Conservation (phyloP, 2,888 invertebrate genomes). For the Andrena minutula region DNA sequence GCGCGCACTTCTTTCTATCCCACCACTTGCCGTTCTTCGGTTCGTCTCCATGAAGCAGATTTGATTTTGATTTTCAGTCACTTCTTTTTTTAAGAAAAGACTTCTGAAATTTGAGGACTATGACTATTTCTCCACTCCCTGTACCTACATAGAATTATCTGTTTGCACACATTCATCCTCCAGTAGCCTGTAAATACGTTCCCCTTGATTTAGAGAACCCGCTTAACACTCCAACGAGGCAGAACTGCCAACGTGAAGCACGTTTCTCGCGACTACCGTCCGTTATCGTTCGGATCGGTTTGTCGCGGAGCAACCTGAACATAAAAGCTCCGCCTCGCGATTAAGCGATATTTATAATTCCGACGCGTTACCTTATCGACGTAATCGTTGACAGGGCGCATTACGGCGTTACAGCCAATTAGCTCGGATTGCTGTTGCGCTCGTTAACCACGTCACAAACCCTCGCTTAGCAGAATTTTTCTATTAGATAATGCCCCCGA, state of each 20-base stretch:
- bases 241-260: neutral
- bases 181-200: too few species aligned
- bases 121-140: too few species aligned
- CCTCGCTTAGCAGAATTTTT: conserved; percentile 43
- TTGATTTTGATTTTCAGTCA: too few species aligned
- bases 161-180: too few species aligned
- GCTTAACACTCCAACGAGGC: neutral
- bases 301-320: neutral
- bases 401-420: neutral
- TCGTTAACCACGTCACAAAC: conserved; percentile 33
- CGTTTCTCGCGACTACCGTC: neutral
- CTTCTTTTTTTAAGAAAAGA: too few species aligned
- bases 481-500: conserved; percentile 30
- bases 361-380: conserved; percentile 22
- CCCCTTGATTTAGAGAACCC: too few species aligned
- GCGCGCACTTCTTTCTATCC: too few species aligned
- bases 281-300: neutral
- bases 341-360: conserved; percentile 6
- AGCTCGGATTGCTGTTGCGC: conserved; percentile 45
- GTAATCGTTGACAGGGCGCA: neutral
- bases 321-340: neutral
- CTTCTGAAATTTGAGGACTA: too few species aligned
- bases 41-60: too few species aligned
- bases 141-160: too few species aligned
- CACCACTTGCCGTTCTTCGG: too few species aligned